Base-by-base conservation (phyloP, 2,113 vertebrate genomes). In the Patagioenas fasciata region DNA sequence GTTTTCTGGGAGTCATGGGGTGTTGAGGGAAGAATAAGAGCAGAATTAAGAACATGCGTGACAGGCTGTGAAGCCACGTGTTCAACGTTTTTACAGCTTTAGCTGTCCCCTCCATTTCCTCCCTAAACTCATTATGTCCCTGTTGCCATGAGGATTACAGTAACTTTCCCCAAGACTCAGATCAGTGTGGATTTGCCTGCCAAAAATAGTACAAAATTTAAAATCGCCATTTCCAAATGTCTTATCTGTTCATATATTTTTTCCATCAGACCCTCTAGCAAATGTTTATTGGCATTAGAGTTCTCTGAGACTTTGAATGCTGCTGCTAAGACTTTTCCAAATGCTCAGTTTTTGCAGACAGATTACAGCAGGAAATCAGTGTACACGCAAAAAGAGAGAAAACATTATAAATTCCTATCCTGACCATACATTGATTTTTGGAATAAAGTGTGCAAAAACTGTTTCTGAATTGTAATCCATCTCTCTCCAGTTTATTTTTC, bases 81-180 rank as follows among this genome's bases (percentile, higher is more conserved):
- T 83, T 85, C 42, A 83, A 36, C 47, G 57, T 42, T 81, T 90
- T 91, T 89, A 57, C 61, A 89, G 66, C 69, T 93, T 93, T 95
- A 96, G 34, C 51, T 84, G 11, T 93, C 18, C 73, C 36, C 31
- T 83, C 54, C 60, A 38, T 23, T 65, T 74, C 18, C 8, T 88
- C 50, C 54, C 82, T 87, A 80, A 88, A 78, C 53, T 94, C 64
- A 69, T 88, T 79, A 71, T 73, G 28, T 79, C 44, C 44, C 75
- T 60, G 32, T 80, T 80, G 54, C 54, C 40, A 15, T 66, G 34
- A 93, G 42, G 65, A 85, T 91, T 91, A 90, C 20, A 77, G 67
- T 77, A 88, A 78, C 58, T 78, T 91, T 77, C 19, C 32, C 38
- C 86, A 89, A 70, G 31, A 82, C 19, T 82, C n/a, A 84, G 54